Evolutionary conservation across 2,797 vertebrate species (phyloP).

Genomic region (Echeneis naucrates): DNA sequence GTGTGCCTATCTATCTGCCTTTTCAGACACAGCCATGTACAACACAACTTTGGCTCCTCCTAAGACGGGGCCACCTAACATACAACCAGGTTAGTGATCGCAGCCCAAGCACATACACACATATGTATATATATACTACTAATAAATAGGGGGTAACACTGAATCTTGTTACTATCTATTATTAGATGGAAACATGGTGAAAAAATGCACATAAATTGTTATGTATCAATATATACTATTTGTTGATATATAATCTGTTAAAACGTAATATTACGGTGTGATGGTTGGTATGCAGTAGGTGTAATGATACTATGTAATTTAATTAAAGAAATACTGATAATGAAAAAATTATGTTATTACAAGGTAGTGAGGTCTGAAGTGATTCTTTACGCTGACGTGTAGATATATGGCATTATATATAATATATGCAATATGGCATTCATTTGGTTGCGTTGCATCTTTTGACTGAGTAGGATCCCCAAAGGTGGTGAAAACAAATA

Average conservation of each 20-base stretch:
- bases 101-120: slow-evolving; percentile 1
- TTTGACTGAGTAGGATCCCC: too few relatives aligned
- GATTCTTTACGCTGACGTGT: too few relatives aligned
- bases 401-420: too few relatives aligned
- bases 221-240: neutral
- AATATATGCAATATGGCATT: too few relatives aligned
- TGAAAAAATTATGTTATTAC: too few relatives aligned
- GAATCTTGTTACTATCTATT: too few relatives aligned
- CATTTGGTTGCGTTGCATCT: too few relatives aligned
- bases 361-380: too few relatives aligned
- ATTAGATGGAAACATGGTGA: neutral
- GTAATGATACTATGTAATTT: too few relatives aligned
- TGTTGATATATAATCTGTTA: neutral
- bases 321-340: too few relatives aligned
- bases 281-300: neutral
- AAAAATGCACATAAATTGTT: neutral
- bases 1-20: slow-evolving; percentile 12
- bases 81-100: slow-evolving; percentile 73
- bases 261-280: neutral
- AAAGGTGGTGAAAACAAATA: too few relatives aligned
- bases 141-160: neutral
- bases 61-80: slow-evolving; percentile 82
- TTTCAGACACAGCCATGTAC: slow-evolving; percentile 95
- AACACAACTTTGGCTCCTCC: slow-evolving; percentile 90
- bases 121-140: neutral